Evolutionary conservation across 1,140 invertebrate genomes (phyloP), one percentile per base, ranked within the genome.

Genomic region (Bombus picipes): DNA sequence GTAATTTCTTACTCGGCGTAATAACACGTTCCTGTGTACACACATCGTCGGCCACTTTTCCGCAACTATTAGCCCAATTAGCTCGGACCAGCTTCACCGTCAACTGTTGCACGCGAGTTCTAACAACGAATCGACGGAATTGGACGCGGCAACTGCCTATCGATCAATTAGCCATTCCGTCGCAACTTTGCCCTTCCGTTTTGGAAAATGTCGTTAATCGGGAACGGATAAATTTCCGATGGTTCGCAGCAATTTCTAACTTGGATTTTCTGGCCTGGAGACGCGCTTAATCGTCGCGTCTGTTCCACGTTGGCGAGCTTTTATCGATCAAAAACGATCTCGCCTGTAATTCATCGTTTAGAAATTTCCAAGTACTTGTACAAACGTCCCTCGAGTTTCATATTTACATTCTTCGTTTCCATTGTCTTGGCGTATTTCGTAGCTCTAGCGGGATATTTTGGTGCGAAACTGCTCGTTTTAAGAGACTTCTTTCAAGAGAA

Each of bases 61-160:
- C 66, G 81, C 81, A 57, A 78, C 81, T 78, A 83, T 83, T 83
- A 83, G 43, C 62, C 43, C 81, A 83, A 83, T 83, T 83, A 83
- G 74, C 32, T 32, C 10, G 43, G 37, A 47, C 22, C 22, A 34
- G 15, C 25, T 39, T 43, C 43, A 37, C 18, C 81, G 81, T 76
- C 81, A 83, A 83, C 81, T 83, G 81, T 83, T 83, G 81, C 81
- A 83, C 81, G 57, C 53, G 47, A 70, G 73, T 57, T 57, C 53
- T 53, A 47, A 22, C 74, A 43, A 25, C 59, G n/a, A 43, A 34
- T n/a, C 81, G 72, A 76, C 72, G 62, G 32, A 43, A 57, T 78
- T 70, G 43, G 43, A 77, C 76, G 47, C 47, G 62, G 47, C 1
- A 22, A 28, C 34, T 57, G 18, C 22, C 28, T 34, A 41, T 78